phyloP scores from a whole-genome alignment of 2,113 vertebrate genomes.

The Pelodiscus sinensis region DNA sequence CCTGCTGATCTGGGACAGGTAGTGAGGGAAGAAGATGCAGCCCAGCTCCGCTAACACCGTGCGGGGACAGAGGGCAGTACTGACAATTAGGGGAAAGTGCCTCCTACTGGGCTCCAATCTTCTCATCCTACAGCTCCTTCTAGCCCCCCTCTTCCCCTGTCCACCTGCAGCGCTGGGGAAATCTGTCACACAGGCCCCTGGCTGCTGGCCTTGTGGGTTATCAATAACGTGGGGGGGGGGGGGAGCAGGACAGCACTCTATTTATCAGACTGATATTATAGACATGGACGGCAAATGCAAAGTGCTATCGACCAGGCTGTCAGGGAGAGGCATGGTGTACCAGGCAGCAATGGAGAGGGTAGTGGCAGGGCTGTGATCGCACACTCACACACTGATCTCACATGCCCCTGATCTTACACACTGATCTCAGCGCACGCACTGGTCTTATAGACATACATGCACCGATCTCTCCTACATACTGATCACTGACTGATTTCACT shows the following conservation, averaged over 20 bases:
- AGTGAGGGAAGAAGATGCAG: background rate
- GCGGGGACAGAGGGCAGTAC: background rate
- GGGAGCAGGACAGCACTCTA: background rate
- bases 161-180: background rate
- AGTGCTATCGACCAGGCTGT: slow-evolving; percentile 11
- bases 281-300: background rate
- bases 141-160: background rate
- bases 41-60: background rate
- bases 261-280: slow-evolving; percentile 10
- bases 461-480: no score
- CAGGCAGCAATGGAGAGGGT: background rate
- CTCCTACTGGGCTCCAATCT: background rate
- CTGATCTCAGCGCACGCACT: background rate
- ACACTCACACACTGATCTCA: no score
- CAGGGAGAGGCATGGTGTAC: background rate
- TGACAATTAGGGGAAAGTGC: background rate
- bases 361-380: background rate
- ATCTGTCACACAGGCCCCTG: background rate
- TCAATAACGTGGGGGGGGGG: background rate
- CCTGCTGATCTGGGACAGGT: background rate
- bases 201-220: background rate
- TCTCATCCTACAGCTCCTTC: background rate
- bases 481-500: no score
- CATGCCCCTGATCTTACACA: no score
- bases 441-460: no score